Evolutionary conservation across 2,113 vertebrate species (phyloP), one percentile per base, ranked within the genome.

Genomic region (Pseudonaja textilis): DNA sequence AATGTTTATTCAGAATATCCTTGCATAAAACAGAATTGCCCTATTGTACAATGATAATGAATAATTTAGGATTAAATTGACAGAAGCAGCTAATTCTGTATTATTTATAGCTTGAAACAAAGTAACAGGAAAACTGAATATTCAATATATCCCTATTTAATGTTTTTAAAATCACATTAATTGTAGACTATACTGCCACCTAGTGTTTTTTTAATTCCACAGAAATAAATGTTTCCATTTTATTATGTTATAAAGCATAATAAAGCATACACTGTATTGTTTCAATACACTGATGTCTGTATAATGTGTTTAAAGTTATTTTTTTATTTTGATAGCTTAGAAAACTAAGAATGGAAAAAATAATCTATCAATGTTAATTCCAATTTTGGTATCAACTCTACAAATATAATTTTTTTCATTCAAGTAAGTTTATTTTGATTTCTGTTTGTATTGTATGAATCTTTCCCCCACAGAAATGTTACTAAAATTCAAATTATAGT

Each of bases 111-210:
- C 9, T 50, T 47, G 39, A 74, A 52, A 50, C 47, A 87, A 91
- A 61, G n/a, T 74, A 90, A 39, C 93, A 92, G 89, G 0, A 26
- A 93, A 57, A 22, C 47, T 85, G 93, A 52, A 26, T 86, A 81
- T 88, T 39, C 91, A 29, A 56, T 7, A 86, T 14, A 64, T 23
- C 39, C 0, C 0, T 57, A 45, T 91, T 95, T 55, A 90, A 42
- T 1, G 0, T 57, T 64, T 29, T 47, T 93, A 74, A 52, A 93
- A 81, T 55, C 10, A 22, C 29, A 88, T 93, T 87, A 45, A 10
- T 2, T 14, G 52, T 85, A n/a, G 91, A 10, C 92, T 93, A 64
- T 42, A 95, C 54, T 92, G 96, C 97, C 97, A 97, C 69, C 97
- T 97, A 96, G 96, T 54, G 97, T 95, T 74, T 56, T 34, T 0